Conservation (phyloP, 2,888 invertebrate genomes). For the Nomada ferruginata region DNA sequence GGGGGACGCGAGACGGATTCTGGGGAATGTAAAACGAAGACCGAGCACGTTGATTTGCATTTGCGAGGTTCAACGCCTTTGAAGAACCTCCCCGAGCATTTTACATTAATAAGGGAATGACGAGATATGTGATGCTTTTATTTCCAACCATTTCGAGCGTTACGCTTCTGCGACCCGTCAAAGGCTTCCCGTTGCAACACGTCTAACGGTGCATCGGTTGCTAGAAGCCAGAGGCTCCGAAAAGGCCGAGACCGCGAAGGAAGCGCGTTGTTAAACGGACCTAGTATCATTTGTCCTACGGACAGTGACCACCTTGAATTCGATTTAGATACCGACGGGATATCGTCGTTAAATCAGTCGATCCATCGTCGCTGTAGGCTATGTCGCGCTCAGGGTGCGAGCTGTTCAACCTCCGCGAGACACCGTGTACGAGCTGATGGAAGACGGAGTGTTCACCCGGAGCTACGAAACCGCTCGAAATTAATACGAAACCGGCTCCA, state of each 20-base stretch:
- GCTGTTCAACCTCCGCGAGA: constrained; percentile 13
- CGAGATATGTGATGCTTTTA: neutral
- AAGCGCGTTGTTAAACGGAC: neutral
- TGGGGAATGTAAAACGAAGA: neutral
- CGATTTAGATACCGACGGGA: constrained; percentile 49
- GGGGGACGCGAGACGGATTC: constrained; percentile 5
- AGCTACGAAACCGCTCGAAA: constrained; percentile 59
- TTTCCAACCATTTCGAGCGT: neutral
- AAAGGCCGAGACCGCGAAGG: neutral
- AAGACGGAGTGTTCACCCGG: constrained; percentile 64
- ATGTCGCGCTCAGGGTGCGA: constrained; percentile 56
- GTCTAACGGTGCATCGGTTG: no score
- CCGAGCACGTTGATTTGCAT: constrained; percentile 16
- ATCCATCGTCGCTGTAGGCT: constrained; percentile 21
- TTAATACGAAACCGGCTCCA: constrained; percentile 65
- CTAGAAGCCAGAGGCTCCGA: neutral
- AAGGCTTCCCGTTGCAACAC: neutral
- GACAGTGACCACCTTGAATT: constrained; percentile 20
- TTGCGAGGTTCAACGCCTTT: neutral
- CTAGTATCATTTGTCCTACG: neutral
- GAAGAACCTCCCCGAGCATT: neutral
- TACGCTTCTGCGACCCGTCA: neutral
- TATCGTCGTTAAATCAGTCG: constrained; percentile 45
- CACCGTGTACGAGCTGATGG: constrained; percentile 39
- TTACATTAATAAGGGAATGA: neutral